A percentile compares a stretch with the other conserved stretches of the same genome.
Conservation (phyloP, 2,888 invertebrate genomes). For the Meghimatium bilineatum region DNA sequence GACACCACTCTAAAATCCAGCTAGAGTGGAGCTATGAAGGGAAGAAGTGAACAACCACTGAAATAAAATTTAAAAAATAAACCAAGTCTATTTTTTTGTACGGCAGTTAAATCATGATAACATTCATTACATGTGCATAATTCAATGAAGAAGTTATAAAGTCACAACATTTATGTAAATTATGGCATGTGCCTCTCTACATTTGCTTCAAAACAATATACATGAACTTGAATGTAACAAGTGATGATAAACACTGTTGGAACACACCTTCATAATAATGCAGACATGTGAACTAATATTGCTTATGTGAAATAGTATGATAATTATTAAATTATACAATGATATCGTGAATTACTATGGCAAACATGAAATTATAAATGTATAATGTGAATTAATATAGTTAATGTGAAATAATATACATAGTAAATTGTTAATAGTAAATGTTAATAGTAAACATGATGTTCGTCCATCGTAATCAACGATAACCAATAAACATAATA, state of each 20-base stretch:
- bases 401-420: too few species aligned
- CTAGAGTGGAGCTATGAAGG: neutral
- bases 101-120: neutral
- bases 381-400: too few species aligned
- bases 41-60: neutral
- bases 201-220: neutral
- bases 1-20: neutral
- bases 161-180: neutral
- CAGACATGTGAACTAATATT: neutral
- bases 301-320: neutral
- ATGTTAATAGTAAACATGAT: too few species aligned
- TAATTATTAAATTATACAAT: neutral
- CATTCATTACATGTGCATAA: neutral
- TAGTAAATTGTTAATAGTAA: too few species aligned
- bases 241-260: neutral
- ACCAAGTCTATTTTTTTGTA: neutral
- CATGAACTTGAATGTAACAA: neutral
- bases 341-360: neutral
- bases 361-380: too few species aligned
- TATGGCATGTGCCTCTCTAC: neutral
- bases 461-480: too few species aligned
- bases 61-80: neutral
- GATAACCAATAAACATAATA: too few species aligned
- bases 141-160: neutral
- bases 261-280: neutral